Evolutionary conservation across 2,797 vertebrate genomes (phyloP), one percentile per base, ranked within the genome.

Genomic region (Tragelaphus oryx): DNA sequence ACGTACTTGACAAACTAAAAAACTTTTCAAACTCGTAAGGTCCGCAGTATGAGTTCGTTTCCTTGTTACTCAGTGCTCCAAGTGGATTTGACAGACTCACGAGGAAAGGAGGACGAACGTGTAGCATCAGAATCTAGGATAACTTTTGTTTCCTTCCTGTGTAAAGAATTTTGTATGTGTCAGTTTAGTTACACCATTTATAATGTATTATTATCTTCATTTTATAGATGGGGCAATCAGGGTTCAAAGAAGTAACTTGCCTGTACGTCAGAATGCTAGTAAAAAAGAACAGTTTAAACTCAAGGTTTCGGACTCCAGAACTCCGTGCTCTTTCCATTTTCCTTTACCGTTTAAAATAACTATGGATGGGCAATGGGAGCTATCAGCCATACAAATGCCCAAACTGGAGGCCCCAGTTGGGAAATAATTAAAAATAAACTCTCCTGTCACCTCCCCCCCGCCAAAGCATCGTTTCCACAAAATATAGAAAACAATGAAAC

Each of bases 401-500:
- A 54, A 93, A 82, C 41, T 37, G 44, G 55, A 81, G 37, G 60
- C 54, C 20, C 16, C 41, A 30, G 12, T 44, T 52, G 44, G 24
- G 41, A 82, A 75, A 65, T 82, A n/a, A 54, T 71, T 85, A 57
- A 75, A 94, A 90, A 78, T 41, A 54, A 89, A 71, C 87, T 55
- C 30, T 80, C 44, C 62, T 80, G 44, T 22, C 52, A 87, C 60
- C 30, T 1, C 30, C 26, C 3, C 14, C 13, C 6, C 28, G 4
- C 7, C 83, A 71, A 80, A 94, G 14, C 60, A 59, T 26, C 48
- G 8, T 52, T 41, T 94, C 57, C 68, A 79, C 76, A 78, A 93
- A 93, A 86, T 78, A 55, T n/a, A 71, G 59, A 83, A 75, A 89
- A 81, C 22, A 96, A 68, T 52, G n/a, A 44, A 89, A 84, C 28